These are phyloP conservation scores for Pseudococcus jackbeardsleyi DNA, from an alignment of 2,888 invertebrate genomes.

Conservation along the genomic window DNA sequence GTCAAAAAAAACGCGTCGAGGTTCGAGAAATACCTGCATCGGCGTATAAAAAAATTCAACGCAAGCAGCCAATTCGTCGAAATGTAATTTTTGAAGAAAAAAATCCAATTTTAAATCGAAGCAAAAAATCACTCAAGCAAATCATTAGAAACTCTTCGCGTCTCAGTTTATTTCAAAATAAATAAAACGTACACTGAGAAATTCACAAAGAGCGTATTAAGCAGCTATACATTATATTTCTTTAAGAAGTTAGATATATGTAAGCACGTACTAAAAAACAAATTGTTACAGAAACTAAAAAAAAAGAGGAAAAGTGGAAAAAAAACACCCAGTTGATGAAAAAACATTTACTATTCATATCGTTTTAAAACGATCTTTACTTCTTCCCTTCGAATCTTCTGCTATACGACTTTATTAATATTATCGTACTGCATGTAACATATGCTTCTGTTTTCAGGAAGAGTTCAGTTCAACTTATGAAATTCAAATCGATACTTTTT, in stretches of 20 bases:
- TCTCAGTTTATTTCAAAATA: neutral
- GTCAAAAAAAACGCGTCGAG: too few species aligned
- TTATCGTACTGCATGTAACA: slow-evolving; percentile 15
- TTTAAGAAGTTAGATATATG: neutral
- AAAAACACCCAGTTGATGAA: neutral
- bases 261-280: neutral
- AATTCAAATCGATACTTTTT: slow-evolving; percentile 20
- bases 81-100: too few species aligned
- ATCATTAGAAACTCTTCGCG: neutral
- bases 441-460: slow-evolving; percentile 27
- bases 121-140: neutral
- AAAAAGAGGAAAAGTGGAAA: neutral
- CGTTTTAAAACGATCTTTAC: neutral
- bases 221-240: neutral
- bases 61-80: too few species aligned
- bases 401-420: slow-evolving; percentile 39
- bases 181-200: neutral
- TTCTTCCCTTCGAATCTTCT: neutral
- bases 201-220: neutral
- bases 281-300: neutral
- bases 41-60: neutral
- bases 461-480: neutral
- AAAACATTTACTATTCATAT: slow-evolving; percentile 37
- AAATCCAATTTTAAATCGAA: neutral
- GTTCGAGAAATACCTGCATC: neutral